Percentiles rank a stretch among this genome's conserved stretches.
Conservation (phyloP, 2,888 invertebrate species). For the Sinotaia quadrata region DNA sequence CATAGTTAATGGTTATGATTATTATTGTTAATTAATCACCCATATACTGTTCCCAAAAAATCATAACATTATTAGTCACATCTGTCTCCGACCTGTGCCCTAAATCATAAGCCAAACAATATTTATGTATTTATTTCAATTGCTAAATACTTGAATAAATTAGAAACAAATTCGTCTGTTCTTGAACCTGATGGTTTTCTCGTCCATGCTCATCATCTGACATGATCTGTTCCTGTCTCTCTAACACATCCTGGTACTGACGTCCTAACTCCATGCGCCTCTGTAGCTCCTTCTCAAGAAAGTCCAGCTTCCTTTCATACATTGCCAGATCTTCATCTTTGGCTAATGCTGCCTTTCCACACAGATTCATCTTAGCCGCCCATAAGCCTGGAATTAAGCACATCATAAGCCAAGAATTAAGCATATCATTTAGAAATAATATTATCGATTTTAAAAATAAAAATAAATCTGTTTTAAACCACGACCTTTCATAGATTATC, state of each 20-base stretch:
- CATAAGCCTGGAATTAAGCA: slow-evolving; percentile 55
- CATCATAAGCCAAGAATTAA: neutral
- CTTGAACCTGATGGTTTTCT: slow-evolving; percentile 67
- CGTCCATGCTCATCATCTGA: slow-evolving; percentile 58
- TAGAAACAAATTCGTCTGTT: no score
- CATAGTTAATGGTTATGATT: no score
- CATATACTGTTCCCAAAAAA: no score
- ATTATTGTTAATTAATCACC: no score
- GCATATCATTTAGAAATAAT: no score
- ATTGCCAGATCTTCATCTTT: slow-evolving; percentile 60
- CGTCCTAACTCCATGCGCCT: slow-evolving; percentile 64
- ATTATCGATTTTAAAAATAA: no score
- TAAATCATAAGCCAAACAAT: no score
- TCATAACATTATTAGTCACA: neutral
- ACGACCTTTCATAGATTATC: no score
- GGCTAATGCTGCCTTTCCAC: slow-evolving; percentile 58
- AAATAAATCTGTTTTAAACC: no score
- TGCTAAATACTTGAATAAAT: no score
- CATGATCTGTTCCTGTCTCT: slow-evolving; percentile 51
- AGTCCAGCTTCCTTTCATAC: slow-evolving; percentile 59
- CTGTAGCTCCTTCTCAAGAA: slow-evolving; percentile 64
- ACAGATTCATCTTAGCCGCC: slow-evolving; percentile 69
- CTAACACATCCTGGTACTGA: slow-evolving; percentile 56
- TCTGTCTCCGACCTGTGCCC: neutral
- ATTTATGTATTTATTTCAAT: no score